Evolutionary conservation across 1,140 invertebrate species (phyloP).

Genomic region (Drosophila dunni): DNA sequence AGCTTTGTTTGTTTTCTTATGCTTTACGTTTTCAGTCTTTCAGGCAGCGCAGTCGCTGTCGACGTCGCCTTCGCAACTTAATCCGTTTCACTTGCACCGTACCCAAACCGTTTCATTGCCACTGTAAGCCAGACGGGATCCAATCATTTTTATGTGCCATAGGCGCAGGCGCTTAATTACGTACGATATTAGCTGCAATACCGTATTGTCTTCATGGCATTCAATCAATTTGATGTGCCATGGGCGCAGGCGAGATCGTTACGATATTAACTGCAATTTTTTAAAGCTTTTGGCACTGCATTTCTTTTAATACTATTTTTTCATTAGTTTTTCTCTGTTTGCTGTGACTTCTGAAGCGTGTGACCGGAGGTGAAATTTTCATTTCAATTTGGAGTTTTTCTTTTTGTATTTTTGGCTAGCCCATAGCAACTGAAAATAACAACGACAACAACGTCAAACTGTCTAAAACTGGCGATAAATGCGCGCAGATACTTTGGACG

Average conservation of each 20-base stretch:
- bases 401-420: slow-evolving; percentile 54
- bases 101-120: slow-evolving; percentile 8
- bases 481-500: slow-evolving; percentile 63
- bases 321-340: slow-evolving; percentile 19
- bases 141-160: slow-evolving; percentile 26
- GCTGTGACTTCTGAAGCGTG: slow-evolving; percentile 73
- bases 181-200: slow-evolving; percentile 30
- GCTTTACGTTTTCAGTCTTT: slow-evolving; percentile 24
- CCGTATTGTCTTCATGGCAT: not conserved
- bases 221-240: slow-evolving; percentile 29
- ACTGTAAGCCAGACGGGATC: not conserved
- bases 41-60: not conserved
- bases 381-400: slow-evolving; percentile 23
- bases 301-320: slow-evolving; percentile 5
- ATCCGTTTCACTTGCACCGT: slow-evolving; percentile 23
- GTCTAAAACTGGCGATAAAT: slow-evolving; percentile 71
- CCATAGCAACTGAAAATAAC: slow-evolving; percentile 31
- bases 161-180: slow-evolving; percentile 14
- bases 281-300: slow-evolving; percentile 35
- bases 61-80: not conserved
- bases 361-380: slow-evolving; percentile 75
- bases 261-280: slow-evolving; percentile 40
- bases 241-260: slow-evolving; percentile 6
- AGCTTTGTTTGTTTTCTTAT: slow-evolving; percentile 65
- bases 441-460: slow-evolving; percentile 44